Evolutionary conservation across 2,888 invertebrate species (phyloP).

Genomic region (Mesoligia furuncula): DNA sequence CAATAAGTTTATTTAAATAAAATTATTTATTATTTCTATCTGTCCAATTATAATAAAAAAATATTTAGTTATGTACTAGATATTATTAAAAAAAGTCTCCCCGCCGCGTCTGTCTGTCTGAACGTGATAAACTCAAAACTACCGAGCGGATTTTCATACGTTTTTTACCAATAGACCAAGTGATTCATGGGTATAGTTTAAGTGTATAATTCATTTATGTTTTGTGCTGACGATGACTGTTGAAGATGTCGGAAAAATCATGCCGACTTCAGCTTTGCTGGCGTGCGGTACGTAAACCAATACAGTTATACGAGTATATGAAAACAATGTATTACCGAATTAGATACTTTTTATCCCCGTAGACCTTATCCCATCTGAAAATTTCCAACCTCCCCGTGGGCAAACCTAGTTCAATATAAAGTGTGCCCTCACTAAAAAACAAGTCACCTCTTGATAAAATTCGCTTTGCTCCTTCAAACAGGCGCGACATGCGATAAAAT

Average conservation of each 20-base stretch:
- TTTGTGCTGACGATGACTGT: not conserved
- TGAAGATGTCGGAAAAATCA: not conserved
- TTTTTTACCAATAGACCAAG: not conserved
- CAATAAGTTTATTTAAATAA: not conserved
- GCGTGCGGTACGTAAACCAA: not conserved
- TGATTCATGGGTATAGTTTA: not conserved
- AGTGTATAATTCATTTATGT: not conserved
- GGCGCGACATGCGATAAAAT: no score
- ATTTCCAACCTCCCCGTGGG: not conserved
- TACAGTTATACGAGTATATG: not conserved
- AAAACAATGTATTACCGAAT: not conserved
- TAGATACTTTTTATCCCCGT: not conserved
- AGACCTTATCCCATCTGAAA: not conserved
- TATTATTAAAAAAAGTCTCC: not conserved
- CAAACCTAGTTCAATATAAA: not conserved
- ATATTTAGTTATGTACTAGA: not conserved
- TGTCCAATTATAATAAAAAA: not conserved
- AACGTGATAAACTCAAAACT: not conserved
- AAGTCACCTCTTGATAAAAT: not conserved
- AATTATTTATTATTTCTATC: not conserved
- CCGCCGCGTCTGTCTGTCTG: not conserved
- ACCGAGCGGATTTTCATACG: not conserved
- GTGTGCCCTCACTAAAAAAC: not conserved
- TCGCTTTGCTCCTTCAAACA: no score
- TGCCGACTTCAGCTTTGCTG: not conserved